Evolutionary conservation across 1,140 invertebrate genomes (phyloP), one percentile per base, ranked within the genome.

Genomic region (Popillia japonica): DNA sequence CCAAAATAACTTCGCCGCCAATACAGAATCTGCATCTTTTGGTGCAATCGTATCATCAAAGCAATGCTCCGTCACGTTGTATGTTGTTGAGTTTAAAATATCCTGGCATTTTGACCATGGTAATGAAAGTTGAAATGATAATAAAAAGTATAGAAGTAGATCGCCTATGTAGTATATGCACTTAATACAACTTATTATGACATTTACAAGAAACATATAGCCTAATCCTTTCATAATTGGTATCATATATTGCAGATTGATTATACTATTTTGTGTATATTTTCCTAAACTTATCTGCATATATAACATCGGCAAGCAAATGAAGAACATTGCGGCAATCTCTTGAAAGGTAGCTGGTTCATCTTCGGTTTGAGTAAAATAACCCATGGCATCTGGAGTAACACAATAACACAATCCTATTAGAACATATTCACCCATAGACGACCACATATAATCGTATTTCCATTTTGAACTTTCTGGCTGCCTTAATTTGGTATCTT

Each of bases 251-350:
- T 76, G 40, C 14, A 48, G 11, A 10, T 76, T 27, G 2, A 76
- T 10, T 9, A 76, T 76, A 7, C 75, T 27, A 23, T 48, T 55
- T 55, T 76, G 75, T 9, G 75, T 76, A 42, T 76, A 76, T 22
- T 55, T 44, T 22, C 75, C 75, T 9, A 76, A 27, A 27, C 40
- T 42, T 55, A 76, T 17, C 40, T 76, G 41, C 75, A 76, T 76
- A 40, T 76, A 76, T n/a, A 48, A 27, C 9, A 55, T 27, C 1
- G 75, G 75, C 44, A 76, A 34, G 41, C 75, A 44, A 44, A 55
- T 34, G 23, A 76, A 76, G 55, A 76, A 9, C 9, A 34, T 40
- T n/a, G 27, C n/a, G 8, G 55, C 14, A 14, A 76, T 68, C 10
- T 68, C 61, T 27, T 68, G 61, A 34, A 14, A 68, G 17, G 14